Percentiles rank a stretch among this genome's conserved stretches.
These are phyloP conservation scores for Halotydeus destructor DNA, from an alignment of 1,140 invertebrate species.

Conservation along the genomic window DNA sequence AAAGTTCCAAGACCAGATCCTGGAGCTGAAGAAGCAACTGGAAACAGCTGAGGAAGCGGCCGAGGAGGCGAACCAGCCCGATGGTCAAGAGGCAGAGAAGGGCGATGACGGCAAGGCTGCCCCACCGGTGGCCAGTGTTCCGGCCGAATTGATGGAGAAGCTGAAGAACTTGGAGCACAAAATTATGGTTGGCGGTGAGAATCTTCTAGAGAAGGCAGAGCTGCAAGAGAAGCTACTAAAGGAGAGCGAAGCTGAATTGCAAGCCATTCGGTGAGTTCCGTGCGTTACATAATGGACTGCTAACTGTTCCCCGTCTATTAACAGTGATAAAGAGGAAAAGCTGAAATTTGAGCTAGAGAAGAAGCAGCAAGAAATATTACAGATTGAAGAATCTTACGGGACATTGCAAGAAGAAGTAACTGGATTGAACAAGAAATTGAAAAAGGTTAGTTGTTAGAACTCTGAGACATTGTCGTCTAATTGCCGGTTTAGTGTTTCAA, in stretches of 20 bases:
- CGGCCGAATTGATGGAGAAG: constrained; percentile 33
- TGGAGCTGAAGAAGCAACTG: constrained; percentile 64
- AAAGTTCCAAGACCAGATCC: constrained; percentile 90
- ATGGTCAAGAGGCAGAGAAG: too few relatives aligned
- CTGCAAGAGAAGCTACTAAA: constrained; percentile 73
- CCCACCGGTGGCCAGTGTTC: too few relatives aligned
- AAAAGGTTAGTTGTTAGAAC: constrained; percentile 38
- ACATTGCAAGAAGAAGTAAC: constrained; percentile 77
- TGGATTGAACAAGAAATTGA: constrained; percentile 78
- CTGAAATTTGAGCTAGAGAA: constrained; percentile 55
- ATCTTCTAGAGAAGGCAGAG: constrained; percentile 90
- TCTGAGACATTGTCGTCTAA: neutral
- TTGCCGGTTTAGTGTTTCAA: constrained; percentile 38
- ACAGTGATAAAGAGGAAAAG: constrained; percentile 49
- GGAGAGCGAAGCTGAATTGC: constrained; percentile 70
- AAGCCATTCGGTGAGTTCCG: constrained; percentile 35
- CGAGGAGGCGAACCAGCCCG: neutral
- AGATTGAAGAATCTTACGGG: constrained; percentile 90
- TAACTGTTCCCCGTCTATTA: neutral
- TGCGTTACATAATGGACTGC: neutral
- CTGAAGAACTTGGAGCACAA: constrained; percentile 77
- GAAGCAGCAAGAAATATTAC: constrained; percentile 70
- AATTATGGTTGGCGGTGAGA: constrained; percentile 92
- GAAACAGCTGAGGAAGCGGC: constrained; percentile 32
- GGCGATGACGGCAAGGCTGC: too few relatives aligned